Evolutionary conservation across 2,888 invertebrate genomes (phyloP).

Genomic region (Macrosiphum euphorbiae): DNA sequence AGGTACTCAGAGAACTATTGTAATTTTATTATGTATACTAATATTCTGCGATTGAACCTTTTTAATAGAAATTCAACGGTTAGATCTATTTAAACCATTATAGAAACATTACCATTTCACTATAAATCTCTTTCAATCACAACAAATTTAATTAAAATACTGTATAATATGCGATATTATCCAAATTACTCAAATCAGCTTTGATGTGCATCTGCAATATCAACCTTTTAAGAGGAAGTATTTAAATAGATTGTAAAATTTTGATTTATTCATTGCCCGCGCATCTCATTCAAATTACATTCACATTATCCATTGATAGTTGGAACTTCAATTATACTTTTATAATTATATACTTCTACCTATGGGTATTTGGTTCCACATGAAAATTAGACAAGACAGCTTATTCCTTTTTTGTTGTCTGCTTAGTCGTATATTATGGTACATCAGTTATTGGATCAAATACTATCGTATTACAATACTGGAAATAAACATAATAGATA

Average conservation of each 20-base stretch:
- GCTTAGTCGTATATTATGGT: not conserved
- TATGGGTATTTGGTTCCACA: not conserved
- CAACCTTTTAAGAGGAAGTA: not conserved
- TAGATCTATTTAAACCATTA: not conserved
- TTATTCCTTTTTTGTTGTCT: not conserved
- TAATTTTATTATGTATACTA: not conserved
- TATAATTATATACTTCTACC: too few species aligned
- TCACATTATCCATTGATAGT: not conserved
- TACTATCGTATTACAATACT: not conserved
- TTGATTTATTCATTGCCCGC: not conserved
- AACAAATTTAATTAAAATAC: not conserved
- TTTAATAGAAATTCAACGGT: not conserved
- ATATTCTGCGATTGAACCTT: not conserved
- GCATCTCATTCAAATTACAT: not conserved
- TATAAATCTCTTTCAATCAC: not conserved
- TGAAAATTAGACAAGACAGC: not conserved
- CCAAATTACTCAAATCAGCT: not conserved
- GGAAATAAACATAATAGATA: not conserved
- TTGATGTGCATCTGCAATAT: slow-evolving; percentile 3
- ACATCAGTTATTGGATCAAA: not conserved
- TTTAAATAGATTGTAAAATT: not conserved
- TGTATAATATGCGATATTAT: not conserved
- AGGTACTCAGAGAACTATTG: not conserved
- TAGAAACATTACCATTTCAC: not conserved
- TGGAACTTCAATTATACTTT: not conserved